Evolutionary conservation across 1,140 invertebrate species (phyloP).

Genomic region (Pseudomyrmex sp.): DNA sequence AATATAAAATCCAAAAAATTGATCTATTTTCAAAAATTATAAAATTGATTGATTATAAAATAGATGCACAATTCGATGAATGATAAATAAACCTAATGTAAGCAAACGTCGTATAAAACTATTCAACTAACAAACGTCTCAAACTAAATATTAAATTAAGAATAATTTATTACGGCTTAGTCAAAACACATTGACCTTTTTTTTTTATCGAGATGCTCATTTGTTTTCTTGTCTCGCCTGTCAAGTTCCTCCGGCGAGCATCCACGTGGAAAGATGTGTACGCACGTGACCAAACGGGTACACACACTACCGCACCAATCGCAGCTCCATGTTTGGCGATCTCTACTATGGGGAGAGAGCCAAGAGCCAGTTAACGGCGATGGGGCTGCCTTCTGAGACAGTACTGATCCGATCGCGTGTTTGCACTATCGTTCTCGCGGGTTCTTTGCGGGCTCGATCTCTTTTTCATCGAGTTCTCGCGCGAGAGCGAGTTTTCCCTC

Average conservation of each 20-base stretch:
- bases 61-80: background rate
- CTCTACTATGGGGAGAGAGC: constrained; percentile 73
- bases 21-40: background rate
- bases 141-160: too few relatives aligned
- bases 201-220: constrained; percentile 23
- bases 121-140: background rate
- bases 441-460: background rate
- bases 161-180: background rate
- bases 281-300: constrained; percentile 63
- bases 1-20: background rate
- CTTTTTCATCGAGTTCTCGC: constrained; percentile 1
- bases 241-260: constrained; percentile 46
- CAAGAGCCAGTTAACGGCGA: constrained; percentile 56
- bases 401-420: constrained; percentile 68
- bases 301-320: constrained; percentile 45
- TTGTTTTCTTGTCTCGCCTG: constrained; percentile 52
- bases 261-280: constrained; percentile 66
- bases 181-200: background rate
- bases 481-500: constrained; percentile 2
- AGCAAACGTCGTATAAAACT: background rate
- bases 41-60: background rate
- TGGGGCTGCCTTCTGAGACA: constrained; percentile 65
- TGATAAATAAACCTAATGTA: background rate
- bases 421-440: constrained; percentile 51
- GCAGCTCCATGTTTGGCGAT: constrained; percentile 76